These are phyloP conservation scores for Brachyhypopomus gauderio DNA, from an alignment of 2,113 vertebrate genomes.

Conservation along the genomic window DNA sequence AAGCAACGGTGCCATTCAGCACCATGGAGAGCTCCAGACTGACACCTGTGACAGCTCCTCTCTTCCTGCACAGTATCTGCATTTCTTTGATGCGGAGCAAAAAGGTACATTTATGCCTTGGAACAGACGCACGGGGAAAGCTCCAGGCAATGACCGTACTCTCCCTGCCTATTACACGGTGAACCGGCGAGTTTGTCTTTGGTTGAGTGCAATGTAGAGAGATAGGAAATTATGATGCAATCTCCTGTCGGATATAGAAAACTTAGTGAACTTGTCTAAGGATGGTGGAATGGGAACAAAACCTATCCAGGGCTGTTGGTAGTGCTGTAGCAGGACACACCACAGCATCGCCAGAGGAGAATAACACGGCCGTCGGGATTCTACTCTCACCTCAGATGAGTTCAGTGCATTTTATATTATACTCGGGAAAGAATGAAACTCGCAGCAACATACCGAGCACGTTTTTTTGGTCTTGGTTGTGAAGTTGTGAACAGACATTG, in stretches of 20 bases:
- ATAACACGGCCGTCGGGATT: neutral
- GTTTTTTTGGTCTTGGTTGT: too few species aligned
- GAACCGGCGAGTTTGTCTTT: neutral
- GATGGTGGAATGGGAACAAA: neutral
- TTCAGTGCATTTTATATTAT: constrained; percentile 15
- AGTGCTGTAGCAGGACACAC: neutral
- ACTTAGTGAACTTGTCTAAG: constrained; percentile 12
- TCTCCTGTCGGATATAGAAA: neutral
- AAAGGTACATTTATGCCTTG: neutral
- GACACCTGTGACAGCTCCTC: neutral
- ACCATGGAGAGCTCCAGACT: neutral
- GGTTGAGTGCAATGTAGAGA: neutral
- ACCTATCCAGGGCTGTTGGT: neutral
- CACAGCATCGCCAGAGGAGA: neutral
- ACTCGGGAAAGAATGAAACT: constrained; percentile 25
- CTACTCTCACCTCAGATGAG: too few species aligned
- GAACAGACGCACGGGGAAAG: neutral
- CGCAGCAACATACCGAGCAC: neutral
- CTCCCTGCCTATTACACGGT: neutral
- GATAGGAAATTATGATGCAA: constrained; percentile 11
- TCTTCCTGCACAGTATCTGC: neutral
- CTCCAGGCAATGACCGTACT: constrained; percentile 11
- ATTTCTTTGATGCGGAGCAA: constrained; percentile 6
- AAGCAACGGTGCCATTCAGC: neutral
- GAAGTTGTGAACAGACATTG: too few species aligned